Evolutionary conservation across 2,888 invertebrate species (phyloP).

Genomic region (Urechis unicinctus): DNA sequence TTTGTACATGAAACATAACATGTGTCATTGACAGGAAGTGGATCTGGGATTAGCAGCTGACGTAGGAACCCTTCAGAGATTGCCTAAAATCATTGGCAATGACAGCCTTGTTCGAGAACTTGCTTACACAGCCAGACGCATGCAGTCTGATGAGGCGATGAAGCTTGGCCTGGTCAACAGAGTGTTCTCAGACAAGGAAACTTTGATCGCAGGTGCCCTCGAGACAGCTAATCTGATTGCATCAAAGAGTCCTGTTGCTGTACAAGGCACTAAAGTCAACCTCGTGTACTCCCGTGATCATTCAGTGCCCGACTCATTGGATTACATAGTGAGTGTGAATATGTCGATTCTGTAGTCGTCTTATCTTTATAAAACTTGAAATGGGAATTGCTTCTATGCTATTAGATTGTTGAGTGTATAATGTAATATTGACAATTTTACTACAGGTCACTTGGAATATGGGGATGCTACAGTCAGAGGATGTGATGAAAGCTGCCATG

Average conservation of each 20-base stretch:
- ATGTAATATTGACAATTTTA: constrained; percentile 3
- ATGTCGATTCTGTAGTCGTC: no score
- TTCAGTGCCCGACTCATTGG: constrained; percentile 54
- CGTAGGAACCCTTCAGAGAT: constrained; percentile 84
- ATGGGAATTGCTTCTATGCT: no score
- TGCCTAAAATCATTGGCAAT: constrained; percentile 85
- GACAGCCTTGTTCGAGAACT: constrained; percentile 81
- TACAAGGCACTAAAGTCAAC: constrained; percentile 81
- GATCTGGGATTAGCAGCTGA: constrained; percentile 84
- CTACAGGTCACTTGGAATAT: constrained; percentile 73
- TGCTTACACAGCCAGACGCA: constrained; percentile 76
- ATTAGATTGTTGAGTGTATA: no score
- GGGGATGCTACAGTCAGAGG: constrained; percentile 84
- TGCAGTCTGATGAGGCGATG: constrained; percentile 74
- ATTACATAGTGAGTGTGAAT: constrained; percentile 15
- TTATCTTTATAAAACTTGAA: no score
- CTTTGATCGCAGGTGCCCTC: constrained; percentile 68
- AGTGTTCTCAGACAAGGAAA: constrained; percentile 56
- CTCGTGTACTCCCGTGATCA: constrained; percentile 84
- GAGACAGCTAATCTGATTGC: constrained; percentile 75
- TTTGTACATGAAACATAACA: no score
- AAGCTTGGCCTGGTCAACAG: constrained; percentile 70
- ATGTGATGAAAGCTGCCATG: constrained; percentile 68
- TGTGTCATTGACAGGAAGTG: constrained; percentile 47
- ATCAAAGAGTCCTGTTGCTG: constrained; percentile 84